A percentile compares a stretch with the other conserved stretches of the same genome.
Evolutionary conservation across 37 sponge, comb jelly and placozoan genomes (phyloP).

Genomic region (Agelas oroides): DNA sequence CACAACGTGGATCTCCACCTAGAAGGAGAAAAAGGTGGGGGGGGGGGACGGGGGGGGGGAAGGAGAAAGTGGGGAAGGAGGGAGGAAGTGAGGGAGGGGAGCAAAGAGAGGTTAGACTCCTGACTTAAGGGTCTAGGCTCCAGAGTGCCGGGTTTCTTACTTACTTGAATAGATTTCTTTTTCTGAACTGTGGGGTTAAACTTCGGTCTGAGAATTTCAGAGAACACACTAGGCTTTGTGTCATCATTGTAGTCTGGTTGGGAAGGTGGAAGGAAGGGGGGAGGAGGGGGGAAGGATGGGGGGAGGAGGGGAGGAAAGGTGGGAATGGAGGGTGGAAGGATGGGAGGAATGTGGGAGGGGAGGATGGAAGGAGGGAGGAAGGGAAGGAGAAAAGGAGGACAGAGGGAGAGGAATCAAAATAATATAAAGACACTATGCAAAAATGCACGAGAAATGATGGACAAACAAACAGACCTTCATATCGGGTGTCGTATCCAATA

Average conservation of each 20-base stretch:
- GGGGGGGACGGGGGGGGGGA: not conserved
- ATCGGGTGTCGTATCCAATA: conserved; percentile 87
- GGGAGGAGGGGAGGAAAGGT: not conserved
- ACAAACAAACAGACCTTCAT: conserved; percentile 51
- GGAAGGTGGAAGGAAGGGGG: not conserved
- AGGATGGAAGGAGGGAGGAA: not conserved
- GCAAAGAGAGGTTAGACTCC: no score
- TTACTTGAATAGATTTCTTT: conserved; percentile 21
- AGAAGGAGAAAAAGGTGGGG: not conserved
- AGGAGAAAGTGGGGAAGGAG: not conserved
- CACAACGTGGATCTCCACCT: conserved; percentile 79
- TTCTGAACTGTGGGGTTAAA: not conserved
- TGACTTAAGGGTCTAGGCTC: no score
- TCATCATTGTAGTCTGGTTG: conserved; percentile 31
- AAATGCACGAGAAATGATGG: no score
- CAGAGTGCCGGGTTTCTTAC: no score
- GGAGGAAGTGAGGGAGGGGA: not conserved
- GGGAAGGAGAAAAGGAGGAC: no score
- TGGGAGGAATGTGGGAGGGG: no score
- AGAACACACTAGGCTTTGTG: conserved; percentile 69
- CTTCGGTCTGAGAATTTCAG: conserved; percentile 73
- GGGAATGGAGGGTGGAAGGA: not conserved
- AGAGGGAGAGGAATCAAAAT: no score
- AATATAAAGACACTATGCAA: no score
- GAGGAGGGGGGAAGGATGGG: not conserved